A percentile compares a stretch with the other conserved stretches of the same genome.
These are phyloP conservation scores for Microplitis deprimator DNA, from an alignment of 2,888 invertebrate species.

Conservation along the genomic window DNA sequence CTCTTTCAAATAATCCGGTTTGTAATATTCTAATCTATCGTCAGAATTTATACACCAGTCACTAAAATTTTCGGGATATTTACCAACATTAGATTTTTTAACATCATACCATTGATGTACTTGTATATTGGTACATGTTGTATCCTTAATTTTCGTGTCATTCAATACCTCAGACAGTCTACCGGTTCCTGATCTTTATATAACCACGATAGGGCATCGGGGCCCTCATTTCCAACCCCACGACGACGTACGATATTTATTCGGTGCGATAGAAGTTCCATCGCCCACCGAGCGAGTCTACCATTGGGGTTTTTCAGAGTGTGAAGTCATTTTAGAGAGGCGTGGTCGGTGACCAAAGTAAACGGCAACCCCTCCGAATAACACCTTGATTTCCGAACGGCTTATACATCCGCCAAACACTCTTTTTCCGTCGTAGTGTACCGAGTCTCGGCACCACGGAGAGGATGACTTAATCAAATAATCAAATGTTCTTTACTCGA, in stretches of 20 bases:
- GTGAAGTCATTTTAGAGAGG: slow-evolving; percentile 40
- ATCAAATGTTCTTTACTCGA: no score
- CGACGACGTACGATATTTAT: not conserved
- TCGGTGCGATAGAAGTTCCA: not conserved
- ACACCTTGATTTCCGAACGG: slow-evolving; percentile 33
- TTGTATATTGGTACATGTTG: no score
- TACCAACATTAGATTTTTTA: no score
- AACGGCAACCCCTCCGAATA: slow-evolving; percentile 44
- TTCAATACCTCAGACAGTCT: no score
- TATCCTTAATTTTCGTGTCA: no score
- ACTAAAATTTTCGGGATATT: no score
- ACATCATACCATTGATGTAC: no score
- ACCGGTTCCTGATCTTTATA: not conserved
- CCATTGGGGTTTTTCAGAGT: slow-evolving; percentile 37
- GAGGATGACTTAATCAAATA: no score
- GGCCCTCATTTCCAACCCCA: slow-evolving; percentile 2
- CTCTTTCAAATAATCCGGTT: no score
- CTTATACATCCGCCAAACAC: slow-evolving; percentile 40
- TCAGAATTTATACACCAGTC: no score
- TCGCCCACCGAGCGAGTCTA: slow-evolving; percentile 11
- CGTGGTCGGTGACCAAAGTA: slow-evolving; percentile 52
- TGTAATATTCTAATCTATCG: no score
- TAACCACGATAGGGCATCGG: not conserved
- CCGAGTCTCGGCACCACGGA: not conserved
- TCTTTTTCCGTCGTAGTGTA: slow-evolving; percentile 42